Conservation (phyloP, 2,888 invertebrate species). For the Heliconius erato region DNA sequence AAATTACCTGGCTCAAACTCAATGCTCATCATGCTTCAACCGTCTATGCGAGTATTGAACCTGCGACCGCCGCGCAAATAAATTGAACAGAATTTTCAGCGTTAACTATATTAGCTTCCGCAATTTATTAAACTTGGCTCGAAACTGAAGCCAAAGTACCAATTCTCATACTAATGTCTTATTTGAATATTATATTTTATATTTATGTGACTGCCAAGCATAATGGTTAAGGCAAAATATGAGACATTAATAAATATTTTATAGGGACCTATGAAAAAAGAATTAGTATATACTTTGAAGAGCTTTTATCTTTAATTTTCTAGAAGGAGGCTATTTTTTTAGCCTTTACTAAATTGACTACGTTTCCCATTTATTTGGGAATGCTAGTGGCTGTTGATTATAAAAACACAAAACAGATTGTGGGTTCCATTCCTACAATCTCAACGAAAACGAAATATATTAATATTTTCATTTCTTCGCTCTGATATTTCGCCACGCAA, state of each 20-base stretch:
- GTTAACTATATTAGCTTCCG: background rate
- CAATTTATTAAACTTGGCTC: background rate
- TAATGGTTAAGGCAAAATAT: background rate
- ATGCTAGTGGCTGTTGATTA: too few species aligned
- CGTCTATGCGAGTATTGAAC: background rate
- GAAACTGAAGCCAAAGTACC: background rate
- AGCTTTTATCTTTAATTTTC: background rate
- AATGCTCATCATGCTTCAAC: too few species aligned
- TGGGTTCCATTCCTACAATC: too few species aligned
- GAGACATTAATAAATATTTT: background rate
- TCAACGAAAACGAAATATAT: too few species aligned
- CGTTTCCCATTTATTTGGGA: background rate
- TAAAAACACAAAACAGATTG: too few species aligned
- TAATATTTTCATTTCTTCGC: too few species aligned
- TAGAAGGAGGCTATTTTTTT: background rate
- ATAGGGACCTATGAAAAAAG: background rate
- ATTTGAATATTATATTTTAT: background rate
- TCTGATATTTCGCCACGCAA: too few species aligned
- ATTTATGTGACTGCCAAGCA: background rate
- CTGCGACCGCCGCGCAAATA: too few species aligned
- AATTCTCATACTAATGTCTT: background rate
- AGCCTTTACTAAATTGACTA: background rate
- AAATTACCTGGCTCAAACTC: background rate
- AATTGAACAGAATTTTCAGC: background rate
- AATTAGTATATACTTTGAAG: background rate